These are phyloP conservation scores for Dendrolimus pini DNA, from an alignment of 2,888 invertebrate species.

Conservation along the genomic window DNA sequence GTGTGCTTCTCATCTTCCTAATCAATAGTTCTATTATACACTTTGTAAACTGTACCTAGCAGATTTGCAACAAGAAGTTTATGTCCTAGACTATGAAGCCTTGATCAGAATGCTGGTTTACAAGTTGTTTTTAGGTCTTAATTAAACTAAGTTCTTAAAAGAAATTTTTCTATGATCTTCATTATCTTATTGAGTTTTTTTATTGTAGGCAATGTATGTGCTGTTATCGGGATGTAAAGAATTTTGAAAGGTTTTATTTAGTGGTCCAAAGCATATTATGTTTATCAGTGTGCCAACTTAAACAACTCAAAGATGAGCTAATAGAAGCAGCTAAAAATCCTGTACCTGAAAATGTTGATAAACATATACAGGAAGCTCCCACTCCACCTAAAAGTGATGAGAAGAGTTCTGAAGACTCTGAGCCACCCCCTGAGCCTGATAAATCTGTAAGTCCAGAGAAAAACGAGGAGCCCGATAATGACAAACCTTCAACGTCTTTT, in stretches of 20 bases:
- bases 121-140: too few species aligned
- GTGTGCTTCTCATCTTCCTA: too few species aligned
- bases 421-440: slow-evolving; percentile 25
- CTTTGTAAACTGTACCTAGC: too few species aligned
- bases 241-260: slow-evolving; percentile 93
- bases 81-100: too few species aligned
- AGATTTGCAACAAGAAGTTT: too few species aligned
- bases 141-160: too few species aligned
- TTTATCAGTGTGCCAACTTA: slow-evolving; percentile 88
- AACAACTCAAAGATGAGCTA: slow-evolving; percentile 80
- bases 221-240: slow-evolving; percentile 93
- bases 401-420: slow-evolving; percentile 27
- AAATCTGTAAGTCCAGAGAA: slow-evolving; percentile 17
- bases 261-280: slow-evolving; percentile 92
- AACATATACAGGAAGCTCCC: slow-evolving; percentile 29
- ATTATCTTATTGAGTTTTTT: slow-evolving; percentile 7
- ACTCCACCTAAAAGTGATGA: slow-evolving; percentile 29
- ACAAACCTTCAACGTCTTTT: slow-evolving; percentile 22
- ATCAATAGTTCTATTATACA: too few species aligned
- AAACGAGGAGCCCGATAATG: slow-evolving; percentile 12
- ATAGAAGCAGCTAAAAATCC: slow-evolving; percentile 50
- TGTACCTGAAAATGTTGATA: slow-evolving; percentile 42
- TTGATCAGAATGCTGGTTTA: too few species aligned
- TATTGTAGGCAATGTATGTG: slow-evolving; percentile 94
- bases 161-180: too few species aligned